phyloP scores from a whole-genome alignment of 2,113 vertebrate genomes.

The Xenus cinereus region DNA sequence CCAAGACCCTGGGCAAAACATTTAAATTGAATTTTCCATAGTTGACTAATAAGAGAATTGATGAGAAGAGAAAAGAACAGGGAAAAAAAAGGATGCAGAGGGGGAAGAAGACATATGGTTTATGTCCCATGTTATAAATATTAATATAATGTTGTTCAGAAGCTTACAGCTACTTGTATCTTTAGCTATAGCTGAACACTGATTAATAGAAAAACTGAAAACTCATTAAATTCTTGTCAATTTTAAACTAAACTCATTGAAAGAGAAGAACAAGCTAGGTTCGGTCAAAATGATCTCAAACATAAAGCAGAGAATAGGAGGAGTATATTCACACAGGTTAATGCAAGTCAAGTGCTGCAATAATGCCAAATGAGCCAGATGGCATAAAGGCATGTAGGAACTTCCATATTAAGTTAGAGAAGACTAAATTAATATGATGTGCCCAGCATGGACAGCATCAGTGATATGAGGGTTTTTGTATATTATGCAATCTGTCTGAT shows the following conservation, averaged over 20 bases:
- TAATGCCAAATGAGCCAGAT: not conserved
- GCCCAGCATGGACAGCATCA: not conserved
- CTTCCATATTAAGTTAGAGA: not conserved
- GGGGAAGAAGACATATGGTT: not conserved
- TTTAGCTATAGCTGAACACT: not conserved
- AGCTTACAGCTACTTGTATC: not conserved
- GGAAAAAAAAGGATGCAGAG: not conserved
- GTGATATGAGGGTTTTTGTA: not conserved
- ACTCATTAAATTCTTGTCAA: not conserved
- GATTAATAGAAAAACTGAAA: not conserved
- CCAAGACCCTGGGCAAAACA: not conserved
- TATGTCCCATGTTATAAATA: not conserved
- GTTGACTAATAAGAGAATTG: not conserved
- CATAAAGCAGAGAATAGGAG: not conserved
- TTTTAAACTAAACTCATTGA: not conserved
- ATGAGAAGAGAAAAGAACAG: not conserved
- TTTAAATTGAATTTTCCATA: not conserved
- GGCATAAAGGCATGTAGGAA: not conserved
- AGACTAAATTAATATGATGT: not conserved
- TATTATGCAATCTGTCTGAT: not conserved
- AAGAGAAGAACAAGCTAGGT: not conserved
- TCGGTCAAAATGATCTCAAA: not conserved
- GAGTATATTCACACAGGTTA: not conserved
- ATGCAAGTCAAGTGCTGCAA: accelerated
- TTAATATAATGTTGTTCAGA: not conserved